Evolutionary conservation across 2,888 invertebrate genomes (phyloP).

Genomic region (Leucophora obtusa): DNA sequence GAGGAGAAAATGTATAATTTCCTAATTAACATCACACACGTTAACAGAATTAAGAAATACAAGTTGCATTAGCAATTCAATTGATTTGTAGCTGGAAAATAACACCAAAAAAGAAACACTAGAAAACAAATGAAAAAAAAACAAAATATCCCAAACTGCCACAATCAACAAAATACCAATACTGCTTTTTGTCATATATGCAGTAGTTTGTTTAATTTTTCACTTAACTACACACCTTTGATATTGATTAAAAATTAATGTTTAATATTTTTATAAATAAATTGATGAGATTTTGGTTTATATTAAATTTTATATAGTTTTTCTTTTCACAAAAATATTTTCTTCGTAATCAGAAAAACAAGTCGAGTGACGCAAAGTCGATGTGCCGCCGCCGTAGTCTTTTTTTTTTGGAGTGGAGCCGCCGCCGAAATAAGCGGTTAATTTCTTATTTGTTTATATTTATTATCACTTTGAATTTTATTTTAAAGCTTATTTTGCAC

Average conservation of each 20-base stretch:
- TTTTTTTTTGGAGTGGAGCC: no score
- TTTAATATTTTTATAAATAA: neutral
- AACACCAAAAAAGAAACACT: slow-evolving; percentile 1
- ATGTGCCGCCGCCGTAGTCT: no score
- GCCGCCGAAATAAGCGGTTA: no score
- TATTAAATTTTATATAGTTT: slow-evolving; percentile 25
- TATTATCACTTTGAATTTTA: no score
- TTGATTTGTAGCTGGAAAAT: slow-evolving; percentile 16
- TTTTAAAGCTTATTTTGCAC: no score
- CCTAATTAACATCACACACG: slow-evolving; percentile 22
- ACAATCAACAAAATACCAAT: slow-evolving; percentile 44
- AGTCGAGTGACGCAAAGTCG: no score
- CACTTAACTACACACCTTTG: slow-evolving; percentile 34
- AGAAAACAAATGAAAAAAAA: slow-evolving; percentile 9
- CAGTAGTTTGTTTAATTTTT: slow-evolving; percentile 16
- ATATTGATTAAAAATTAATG: no score
- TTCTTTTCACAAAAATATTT: slow-evolving; percentile 36
- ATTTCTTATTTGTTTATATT: no score
- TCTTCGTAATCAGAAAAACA: no score
- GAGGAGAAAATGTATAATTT: slow-evolving; percentile 19
- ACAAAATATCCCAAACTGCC: slow-evolving; percentile 27
- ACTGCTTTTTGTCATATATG: slow-evolving; percentile 28
- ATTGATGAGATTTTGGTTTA: slow-evolving; percentile 3
- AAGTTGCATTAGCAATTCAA: no score
- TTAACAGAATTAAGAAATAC: slow-evolving; percentile 25